Evolutionary conservation across 2,113 vertebrate genomes (phyloP).

Genomic region (Glaucomys volans): DNA sequence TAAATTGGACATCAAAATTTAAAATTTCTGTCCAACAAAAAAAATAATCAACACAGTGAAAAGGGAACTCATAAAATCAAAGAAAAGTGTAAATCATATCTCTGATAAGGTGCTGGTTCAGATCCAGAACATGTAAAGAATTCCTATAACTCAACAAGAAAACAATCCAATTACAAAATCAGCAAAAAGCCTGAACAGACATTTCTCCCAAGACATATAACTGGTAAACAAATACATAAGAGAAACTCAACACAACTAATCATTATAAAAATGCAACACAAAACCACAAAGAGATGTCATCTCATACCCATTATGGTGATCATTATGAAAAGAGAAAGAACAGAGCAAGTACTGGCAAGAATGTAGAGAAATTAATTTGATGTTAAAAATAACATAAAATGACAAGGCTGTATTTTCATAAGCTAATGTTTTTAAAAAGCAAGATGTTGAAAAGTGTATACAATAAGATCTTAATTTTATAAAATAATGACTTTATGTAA

Average conservation of each 20-base stretch:
- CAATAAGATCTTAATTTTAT: neutral
- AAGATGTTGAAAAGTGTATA: neutral
- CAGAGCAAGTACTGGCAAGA: neutral
- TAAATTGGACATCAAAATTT: neutral
- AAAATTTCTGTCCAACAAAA: neutral
- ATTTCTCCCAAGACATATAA: neutral
- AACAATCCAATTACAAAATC: neutral
- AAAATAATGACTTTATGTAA: neutral
- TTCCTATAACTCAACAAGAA: neutral
- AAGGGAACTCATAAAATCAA: neutral
- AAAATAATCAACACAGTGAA: neutral
- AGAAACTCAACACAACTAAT: neutral
- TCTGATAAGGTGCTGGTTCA: neutral
- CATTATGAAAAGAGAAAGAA: neutral
- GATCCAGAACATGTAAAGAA: neutral
- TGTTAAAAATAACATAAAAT: slow-evolving; percentile 4
- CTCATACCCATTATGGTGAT: no score
- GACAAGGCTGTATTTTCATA: neutral
- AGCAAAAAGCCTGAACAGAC: neutral
- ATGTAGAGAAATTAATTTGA: neutral
- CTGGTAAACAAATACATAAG: neutral
- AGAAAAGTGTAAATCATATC: neutral
- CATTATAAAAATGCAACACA: neutral
- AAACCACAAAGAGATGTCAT: no score
- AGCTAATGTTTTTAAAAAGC: neutral